Evolutionary conservation across 2,888 invertebrate genomes (phyloP).

Genomic region (Hydropsyche betteni): DNA sequence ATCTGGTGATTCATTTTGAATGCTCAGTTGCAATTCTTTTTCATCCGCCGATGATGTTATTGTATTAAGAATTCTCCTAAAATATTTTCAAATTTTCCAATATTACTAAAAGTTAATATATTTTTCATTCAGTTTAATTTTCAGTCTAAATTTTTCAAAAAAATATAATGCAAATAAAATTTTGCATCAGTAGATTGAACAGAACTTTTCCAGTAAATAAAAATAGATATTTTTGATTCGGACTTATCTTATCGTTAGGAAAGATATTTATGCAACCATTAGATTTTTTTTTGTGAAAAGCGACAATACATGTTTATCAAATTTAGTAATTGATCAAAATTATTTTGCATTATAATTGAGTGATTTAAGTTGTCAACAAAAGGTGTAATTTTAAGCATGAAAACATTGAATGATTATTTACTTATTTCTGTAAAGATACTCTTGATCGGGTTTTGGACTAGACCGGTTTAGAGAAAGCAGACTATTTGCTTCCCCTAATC

Average conservation of each 20-base stretch:
- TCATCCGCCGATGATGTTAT: constrained; percentile 73
- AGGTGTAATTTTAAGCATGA: no score
- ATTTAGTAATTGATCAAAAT: no score
- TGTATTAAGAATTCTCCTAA: constrained; percentile 70
- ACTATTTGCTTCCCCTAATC: constrained; percentile 44
- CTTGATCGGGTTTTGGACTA: constrained; percentile 47
- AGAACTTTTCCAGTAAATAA: no score
- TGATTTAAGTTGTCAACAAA: no score
- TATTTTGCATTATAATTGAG: no score
- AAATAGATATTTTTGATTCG: no score
- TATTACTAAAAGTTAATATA: no score
- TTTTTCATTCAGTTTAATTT: no score
- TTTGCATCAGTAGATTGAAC: neutral
- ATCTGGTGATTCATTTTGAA: constrained; percentile 47
- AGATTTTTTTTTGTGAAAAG: no score
- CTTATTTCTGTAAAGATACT: constrained; percentile 43
- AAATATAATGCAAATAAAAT: constrained; percentile 7
- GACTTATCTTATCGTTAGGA: no score
- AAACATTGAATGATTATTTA: constrained; percentile 6
- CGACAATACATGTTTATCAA: no score
- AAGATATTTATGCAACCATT: no score
- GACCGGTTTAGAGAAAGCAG: constrained; percentile 44
- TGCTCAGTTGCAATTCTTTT: constrained; percentile 54
- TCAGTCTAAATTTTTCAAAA: neutral
- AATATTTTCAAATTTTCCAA: neutral